phyloP scores from a whole-genome alignment of 1,140 invertebrate species.

The Aphelenchoides besseyi region DNA sequence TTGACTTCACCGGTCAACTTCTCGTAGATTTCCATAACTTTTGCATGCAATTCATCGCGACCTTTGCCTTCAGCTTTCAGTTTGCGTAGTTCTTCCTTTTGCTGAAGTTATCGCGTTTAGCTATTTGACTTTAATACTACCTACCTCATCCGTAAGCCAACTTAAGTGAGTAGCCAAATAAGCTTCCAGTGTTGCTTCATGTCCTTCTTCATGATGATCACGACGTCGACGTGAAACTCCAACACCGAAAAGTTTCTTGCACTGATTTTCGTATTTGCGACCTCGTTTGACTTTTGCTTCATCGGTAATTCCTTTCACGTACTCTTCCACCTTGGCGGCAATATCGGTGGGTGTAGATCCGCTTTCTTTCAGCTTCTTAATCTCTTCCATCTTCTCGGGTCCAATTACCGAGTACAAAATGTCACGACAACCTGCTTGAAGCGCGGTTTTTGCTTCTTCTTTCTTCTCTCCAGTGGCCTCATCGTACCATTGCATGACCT shows the following conservation, averaged over 20 bases:
- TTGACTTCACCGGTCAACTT: conserved; percentile 23
- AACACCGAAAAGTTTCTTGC: conserved; percentile 26
- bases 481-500: conserved; percentile 26
- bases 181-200: conserved; percentile 38
- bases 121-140: neutral
- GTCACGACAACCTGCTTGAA: conserved; percentile 44
- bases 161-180: conserved; percentile 44
- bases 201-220: neutral
- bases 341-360: conserved; percentile 28
- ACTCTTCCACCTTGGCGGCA: conserved; percentile 32
- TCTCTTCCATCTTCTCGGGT: conserved; percentile 37
- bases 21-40: conserved; percentile 42
- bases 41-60: conserved; percentile 35
- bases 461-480: conserved; percentile 30
- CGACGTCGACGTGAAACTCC: neutral
- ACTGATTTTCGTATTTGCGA: conserved; percentile 19
- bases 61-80: conserved; percentile 39
- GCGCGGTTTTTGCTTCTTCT: conserved; percentile 17
- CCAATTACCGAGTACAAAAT: conserved; percentile 39
- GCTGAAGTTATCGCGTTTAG: too few species aligned
- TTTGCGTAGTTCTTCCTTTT: conserved; percentile 36
- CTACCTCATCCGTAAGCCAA: conserved; percentile 40
- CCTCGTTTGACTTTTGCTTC: conserved; percentile 27
- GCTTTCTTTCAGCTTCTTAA: conserved; percentile 43
- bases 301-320: conserved; percentile 26